These are phyloP conservation scores for Himalopsyche anomala DNA, from an alignment of 2,888 invertebrate species.

Conservation along the genomic window DNA sequence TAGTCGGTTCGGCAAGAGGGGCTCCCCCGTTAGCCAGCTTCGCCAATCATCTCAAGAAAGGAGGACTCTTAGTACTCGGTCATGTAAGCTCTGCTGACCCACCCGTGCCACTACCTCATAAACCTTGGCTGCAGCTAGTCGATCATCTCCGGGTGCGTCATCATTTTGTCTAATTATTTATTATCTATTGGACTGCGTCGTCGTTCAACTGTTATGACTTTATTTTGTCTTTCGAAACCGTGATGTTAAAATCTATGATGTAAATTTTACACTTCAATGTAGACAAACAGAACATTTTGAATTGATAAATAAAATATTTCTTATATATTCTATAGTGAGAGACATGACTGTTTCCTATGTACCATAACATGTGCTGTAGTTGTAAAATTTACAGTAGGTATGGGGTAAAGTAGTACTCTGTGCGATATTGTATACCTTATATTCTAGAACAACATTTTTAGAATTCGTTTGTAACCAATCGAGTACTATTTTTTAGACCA, in stretches of 20 bases:
- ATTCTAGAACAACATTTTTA: no score
- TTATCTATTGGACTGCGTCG: no score
- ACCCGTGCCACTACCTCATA: constrained; percentile 80
- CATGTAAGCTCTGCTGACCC: constrained; percentile 74
- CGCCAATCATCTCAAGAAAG: constrained; percentile 98
- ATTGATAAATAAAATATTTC: no score
- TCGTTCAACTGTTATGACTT: background rate
- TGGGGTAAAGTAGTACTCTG: no score
- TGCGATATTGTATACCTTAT: no score
- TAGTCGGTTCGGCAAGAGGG: constrained; percentile 94
- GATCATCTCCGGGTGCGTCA: constrained; percentile 90
- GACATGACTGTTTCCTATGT: no score
- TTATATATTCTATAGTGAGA: no score
- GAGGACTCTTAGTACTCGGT: constrained; percentile 74
- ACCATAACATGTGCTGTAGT: no score
- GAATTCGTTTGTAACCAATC: background rate
- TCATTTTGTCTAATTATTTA: background rate
- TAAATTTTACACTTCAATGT: no score
- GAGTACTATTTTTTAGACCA: background rate
- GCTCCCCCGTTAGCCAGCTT: constrained; percentile 96
- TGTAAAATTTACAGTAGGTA: no score
- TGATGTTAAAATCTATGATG: no score
- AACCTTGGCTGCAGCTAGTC: constrained; percentile 94
- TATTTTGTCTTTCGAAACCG: background rate
- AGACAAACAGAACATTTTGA: no score